Conservation (phyloP, 2,888 invertebrate genomes). For the Euzophera pinguis region DNA sequence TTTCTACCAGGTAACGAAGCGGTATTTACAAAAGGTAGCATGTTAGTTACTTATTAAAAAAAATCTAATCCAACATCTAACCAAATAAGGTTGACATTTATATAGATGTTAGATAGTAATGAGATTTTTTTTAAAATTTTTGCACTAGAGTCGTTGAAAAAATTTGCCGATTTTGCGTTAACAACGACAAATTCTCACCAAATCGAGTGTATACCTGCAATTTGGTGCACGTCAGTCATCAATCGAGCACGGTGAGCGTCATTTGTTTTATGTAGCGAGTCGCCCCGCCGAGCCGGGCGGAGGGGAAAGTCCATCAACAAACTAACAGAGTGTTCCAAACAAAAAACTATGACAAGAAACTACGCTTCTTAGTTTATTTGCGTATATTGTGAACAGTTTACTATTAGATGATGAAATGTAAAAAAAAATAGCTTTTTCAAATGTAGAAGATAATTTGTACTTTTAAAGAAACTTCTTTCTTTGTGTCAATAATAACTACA, state of each 20-base stretch:
- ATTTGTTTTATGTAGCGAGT: conserved; percentile 66
- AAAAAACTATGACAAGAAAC: conserved; percentile 20
- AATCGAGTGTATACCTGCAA: conserved; percentile 11
- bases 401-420: no score
- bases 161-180: neutral
- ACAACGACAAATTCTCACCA: conserved; percentile 8
- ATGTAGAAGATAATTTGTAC: no score
- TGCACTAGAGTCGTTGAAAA: neutral
- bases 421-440: no score
- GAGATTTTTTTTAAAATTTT: neutral
- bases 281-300: conserved; percentile 30
- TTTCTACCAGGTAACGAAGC: no score
- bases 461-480: no score
- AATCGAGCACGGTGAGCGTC: conserved; percentile 55
- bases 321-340: conserved; percentile 65
- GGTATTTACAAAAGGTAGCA: no score
- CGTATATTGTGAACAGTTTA: no score
- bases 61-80: no score
- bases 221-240: conserved; percentile 29
- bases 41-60: no score
- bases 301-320: conserved; percentile 42
- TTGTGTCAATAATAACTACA: no score
- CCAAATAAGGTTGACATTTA: no score
- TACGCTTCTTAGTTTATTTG: neutral
- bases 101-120: no score